Percentiles rank a stretch among this genome's conserved stretches.
These are phyloP conservation scores for Tenthredo scrophulariae DNA, from an alignment of 2,888 invertebrate species.

Conservation along the genomic window DNA sequence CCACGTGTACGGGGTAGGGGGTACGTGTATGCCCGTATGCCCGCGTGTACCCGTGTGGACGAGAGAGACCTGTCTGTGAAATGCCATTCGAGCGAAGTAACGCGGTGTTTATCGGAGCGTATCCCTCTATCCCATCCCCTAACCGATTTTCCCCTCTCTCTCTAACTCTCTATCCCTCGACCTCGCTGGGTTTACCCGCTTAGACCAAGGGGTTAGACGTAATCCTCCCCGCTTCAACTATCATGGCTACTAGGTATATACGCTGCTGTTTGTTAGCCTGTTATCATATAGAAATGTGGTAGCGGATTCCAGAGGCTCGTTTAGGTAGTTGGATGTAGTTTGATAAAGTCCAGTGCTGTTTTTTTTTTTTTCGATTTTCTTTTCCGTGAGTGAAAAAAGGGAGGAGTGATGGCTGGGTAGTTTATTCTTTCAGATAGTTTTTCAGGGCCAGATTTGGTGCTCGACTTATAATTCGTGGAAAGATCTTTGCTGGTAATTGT, in stretches of 20 bases:
- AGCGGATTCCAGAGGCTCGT: constrained; percentile 33
- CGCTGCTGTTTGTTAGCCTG: constrained; percentile 63
- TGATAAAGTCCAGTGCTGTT: neutral
- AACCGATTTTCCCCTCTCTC: neutral
- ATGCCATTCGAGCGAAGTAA: constrained; percentile 73
- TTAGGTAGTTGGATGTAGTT: constrained; percentile 22
- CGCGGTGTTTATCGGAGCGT: constrained; percentile 75
- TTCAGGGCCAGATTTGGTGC: neutral
- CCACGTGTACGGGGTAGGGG: neutral
- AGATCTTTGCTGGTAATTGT: neutral
- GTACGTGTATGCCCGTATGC: constrained; percentile 47
- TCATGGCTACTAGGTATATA: constrained; percentile 63
- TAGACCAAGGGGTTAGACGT: constrained; percentile 68
- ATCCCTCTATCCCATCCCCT: constrained; percentile 65
- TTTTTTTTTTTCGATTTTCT: neutral
- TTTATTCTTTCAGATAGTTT: neutral
- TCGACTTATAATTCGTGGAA: neutral
- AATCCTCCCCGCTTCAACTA: constrained; percentile 69
- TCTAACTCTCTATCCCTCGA: constrained; percentile 25
- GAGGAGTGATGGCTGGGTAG: neutral
- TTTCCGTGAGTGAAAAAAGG: neutral
- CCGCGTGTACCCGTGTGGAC: constrained; percentile 14
- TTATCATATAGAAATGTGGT: constrained; percentile 52
- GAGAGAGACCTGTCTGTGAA: constrained; percentile 60
- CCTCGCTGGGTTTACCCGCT: constrained; percentile 65